Percentiles rank a stretch among this genome's conserved stretches.
Evolutionary conservation across 2,888 invertebrate genomes (phyloP).

Genomic region (Pedicia rivosa): DNA sequence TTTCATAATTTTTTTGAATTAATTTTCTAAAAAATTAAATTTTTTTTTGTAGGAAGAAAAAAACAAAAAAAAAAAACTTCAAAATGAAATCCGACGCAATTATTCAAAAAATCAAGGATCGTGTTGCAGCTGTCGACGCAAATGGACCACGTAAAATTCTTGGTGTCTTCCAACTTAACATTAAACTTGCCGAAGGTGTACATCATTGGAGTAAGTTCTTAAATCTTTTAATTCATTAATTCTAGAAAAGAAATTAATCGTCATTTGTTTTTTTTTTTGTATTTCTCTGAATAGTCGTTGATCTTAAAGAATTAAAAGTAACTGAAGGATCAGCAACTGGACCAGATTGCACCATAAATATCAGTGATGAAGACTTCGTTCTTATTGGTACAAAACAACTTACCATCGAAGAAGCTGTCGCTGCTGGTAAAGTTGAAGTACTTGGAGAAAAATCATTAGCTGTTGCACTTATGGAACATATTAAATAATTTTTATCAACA

Average conservation of each 20-base stretch:
- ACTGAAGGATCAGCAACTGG: conserved; percentile 4
- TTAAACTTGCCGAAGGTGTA: conserved; percentile 2
- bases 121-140: conserved; percentile 9
- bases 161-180: conserved; percentile 9
- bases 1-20: too few species aligned
- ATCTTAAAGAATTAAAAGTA: conserved; percentile 8
- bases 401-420: conserved; percentile 2
- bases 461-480: neutral
- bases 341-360: conserved; percentile 7
- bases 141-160: conserved; percentile 9
- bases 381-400: conserved; percentile 4
- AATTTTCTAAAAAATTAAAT: too few species aligned
- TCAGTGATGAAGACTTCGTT: conserved; percentile 7
- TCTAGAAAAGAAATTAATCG: neutral
- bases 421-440: conserved; percentile 6
- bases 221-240: neutral
- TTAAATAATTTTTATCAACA: neutral
- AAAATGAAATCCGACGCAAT: conserved; percentile 8
- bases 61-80: neutral
- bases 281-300: conserved; percentile 3
- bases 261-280: neutral
- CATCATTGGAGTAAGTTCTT: conserved; percentile 3
- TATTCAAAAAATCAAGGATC: conserved; percentile 9
- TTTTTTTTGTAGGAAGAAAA: too few species aligned
- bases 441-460: conserved; percentile 6